Evolutionary conservation across 2,797 vertebrate genomes (phyloP).

Genomic region (Gastrophryne carolinensis): DNA sequence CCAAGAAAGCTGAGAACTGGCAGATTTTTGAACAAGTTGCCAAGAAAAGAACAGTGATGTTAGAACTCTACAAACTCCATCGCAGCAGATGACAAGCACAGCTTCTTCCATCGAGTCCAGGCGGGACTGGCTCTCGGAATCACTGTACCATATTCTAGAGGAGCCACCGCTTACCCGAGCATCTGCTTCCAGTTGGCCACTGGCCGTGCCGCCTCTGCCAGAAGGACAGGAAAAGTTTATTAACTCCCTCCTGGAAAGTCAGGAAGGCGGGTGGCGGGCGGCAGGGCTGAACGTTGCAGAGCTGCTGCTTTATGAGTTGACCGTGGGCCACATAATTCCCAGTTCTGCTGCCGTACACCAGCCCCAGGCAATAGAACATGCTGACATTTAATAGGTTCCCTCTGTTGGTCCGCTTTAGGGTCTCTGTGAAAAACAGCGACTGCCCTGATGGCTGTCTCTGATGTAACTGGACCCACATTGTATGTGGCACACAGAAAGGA

Average conservation of each 20-base stretch:
- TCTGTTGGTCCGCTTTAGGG: conserved; percentile 10
- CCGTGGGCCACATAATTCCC: conserved; percentile 34
- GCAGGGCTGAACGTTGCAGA: neutral
- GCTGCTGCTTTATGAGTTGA: conserved; percentile 30
- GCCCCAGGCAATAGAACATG: conserved; percentile 28
- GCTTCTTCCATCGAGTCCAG: neutral
- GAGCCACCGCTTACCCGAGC: neutral
- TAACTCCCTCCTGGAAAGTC: conserved; percentile 11
- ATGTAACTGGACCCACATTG: conserved; percentile 1
- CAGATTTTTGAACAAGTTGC: conserved; percentile 2
- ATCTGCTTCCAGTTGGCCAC: conserved; percentile 33
- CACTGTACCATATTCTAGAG: neutral
- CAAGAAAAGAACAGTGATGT: conserved; percentile 2
- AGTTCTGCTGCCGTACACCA: conserved; percentile 1
- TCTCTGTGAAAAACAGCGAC: conserved; percentile 20
- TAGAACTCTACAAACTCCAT: neutral
- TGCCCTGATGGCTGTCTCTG: neutral
- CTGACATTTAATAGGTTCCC: conserved; percentile 30
- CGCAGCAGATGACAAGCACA: neutral
- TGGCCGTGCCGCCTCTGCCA: neutral
- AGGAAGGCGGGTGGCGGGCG: too few relatives aligned
- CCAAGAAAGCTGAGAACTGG: conserved; percentile 30
- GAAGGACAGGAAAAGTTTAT: conserved; percentile 4
- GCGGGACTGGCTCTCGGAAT: neutral
- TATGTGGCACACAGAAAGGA: conserved; percentile 5